Evolutionary conservation across 1,140 invertebrate species (phyloP).

Genomic region (Cotesia glomerata): DNA sequence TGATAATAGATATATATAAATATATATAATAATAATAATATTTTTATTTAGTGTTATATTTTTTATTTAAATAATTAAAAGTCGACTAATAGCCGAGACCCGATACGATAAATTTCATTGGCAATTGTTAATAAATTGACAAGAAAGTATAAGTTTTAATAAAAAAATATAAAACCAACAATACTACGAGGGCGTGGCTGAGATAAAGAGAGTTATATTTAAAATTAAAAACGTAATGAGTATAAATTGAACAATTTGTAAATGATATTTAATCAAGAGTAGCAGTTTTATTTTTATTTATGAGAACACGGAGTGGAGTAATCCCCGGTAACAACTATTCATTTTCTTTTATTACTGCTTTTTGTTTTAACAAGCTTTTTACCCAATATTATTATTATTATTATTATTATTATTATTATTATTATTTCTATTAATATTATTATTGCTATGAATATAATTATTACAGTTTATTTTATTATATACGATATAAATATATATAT

Average conservation of each 20-base stretch:
- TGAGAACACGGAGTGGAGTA: slow-evolving; percentile 1
- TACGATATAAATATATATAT: slow-evolving; percentile 33
- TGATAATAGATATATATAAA: too few species aligned
- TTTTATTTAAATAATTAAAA: too few species aligned
- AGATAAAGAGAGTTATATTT: background rate
- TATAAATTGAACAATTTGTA: slow-evolving; percentile 16
- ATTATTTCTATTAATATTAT: slow-evolving; percentile 2
- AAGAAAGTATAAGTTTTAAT: too few species aligned
- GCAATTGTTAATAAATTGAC: too few species aligned
- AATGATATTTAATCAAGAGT: slow-evolving; percentile 10
- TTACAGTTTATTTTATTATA: slow-evolving; percentile 49
- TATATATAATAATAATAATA: too few species aligned
- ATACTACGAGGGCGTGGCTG: slow-evolving; percentile 7
- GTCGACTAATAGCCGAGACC: too few species aligned
- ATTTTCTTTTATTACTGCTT: slow-evolving; percentile 29
- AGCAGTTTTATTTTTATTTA: slow-evolving; percentile 5
- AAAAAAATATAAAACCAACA: too few species aligned
- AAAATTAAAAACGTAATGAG: background rate
- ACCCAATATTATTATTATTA: background rate
- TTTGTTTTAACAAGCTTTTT: slow-evolving; percentile 28
- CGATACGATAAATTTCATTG: too few species aligned
- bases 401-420: slow-evolving; percentile 5
- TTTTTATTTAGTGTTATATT: too few species aligned
- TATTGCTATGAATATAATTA: slow-evolving; percentile 35
- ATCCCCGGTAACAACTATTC: slow-evolving; percentile 22